Base-by-base conservation (phyloP, 23 tunicate genomes). In the Clavelina lepadiformis region DNA sequence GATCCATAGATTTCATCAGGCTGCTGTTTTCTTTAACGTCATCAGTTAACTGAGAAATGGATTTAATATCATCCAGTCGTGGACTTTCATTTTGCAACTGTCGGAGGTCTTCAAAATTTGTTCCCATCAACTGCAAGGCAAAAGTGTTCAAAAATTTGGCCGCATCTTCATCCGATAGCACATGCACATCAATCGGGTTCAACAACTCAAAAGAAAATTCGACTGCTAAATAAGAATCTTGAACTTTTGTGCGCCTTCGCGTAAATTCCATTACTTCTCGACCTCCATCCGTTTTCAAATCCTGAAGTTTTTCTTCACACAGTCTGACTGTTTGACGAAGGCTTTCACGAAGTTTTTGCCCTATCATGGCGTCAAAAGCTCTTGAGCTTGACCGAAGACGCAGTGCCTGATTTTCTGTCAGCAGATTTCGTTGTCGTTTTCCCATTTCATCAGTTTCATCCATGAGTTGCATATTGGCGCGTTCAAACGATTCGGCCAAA, bases 381-480 rank as follows among this genome's bases (percentile, higher is more conserved):
- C 80, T 54, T 3, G 68, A 36, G 33, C 68, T 63, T 2, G 76
- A 66, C 15, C 56, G 55, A 33, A 72, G 34, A 13, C 64, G 45
- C 58, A 82, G 49, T 27, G 33, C 25, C 54, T 82, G 71, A 31
- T 63, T 57, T 45, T 73, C 80, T 5, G 60, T 69, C 23, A 65
- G 52, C 26, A 73, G 69, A 36, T 32, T 25, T 35, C 75, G 67
- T 53, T 73, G 76, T 37, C 64, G 51, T 23, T 49, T 63, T 28
- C 74, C 79, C 89, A 82, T 65, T 33, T 73, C 71, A 61, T 73
- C 63, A 6, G 89, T 82, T 56, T 82, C 89, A 7, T 61, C 61
- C 64, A 82, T 73, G 23, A 80, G 72, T 24, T 80, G 77, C 20
- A 15, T 30, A 67, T 80, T 80, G 34, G 67, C 78, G 27, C 56